Conservation (phyloP, 1,140 invertebrate species). For the Delia radicum region DNA sequence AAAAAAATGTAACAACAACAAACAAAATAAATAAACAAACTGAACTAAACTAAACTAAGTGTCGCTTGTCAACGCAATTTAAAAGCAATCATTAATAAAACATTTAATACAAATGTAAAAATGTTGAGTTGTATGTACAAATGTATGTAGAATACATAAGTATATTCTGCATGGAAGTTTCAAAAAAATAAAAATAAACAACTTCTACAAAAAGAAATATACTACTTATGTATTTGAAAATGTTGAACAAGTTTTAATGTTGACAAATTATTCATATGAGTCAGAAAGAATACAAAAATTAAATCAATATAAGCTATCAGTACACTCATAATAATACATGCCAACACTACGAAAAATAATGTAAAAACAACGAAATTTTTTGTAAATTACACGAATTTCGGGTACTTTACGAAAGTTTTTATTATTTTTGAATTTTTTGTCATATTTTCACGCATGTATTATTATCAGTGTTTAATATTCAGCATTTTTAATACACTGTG, state of each 20-base stretch:
- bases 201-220: too few species aligned
- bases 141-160: not conserved
- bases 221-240: conserved; percentile 5
- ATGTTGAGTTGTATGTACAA: not conserved
- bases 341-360: too few species aligned
- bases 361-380: too few species aligned
- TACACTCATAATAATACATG: too few species aligned
- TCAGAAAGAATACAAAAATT: too few species aligned
- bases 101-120: conserved; percentile 21
- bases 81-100: conserved; percentile 24
- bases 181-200: not conserved
- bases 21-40: not conserved
- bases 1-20: not conserved
- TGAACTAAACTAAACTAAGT: not conserved
- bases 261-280: not conserved
- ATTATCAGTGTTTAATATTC: too few species aligned
- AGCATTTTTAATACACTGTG: too few species aligned
- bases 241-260: not conserved
- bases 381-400: too few species aligned
- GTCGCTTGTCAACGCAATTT: conserved; percentile 23
- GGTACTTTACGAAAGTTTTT: too few species aligned
- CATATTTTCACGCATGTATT: too few species aligned
- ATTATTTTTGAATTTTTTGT: too few species aligned
- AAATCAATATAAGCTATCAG: too few species aligned
- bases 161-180: not conserved